Conservation (phyloP, 2,888 invertebrate genomes). For the Cremastobaeus sp. region DNA sequence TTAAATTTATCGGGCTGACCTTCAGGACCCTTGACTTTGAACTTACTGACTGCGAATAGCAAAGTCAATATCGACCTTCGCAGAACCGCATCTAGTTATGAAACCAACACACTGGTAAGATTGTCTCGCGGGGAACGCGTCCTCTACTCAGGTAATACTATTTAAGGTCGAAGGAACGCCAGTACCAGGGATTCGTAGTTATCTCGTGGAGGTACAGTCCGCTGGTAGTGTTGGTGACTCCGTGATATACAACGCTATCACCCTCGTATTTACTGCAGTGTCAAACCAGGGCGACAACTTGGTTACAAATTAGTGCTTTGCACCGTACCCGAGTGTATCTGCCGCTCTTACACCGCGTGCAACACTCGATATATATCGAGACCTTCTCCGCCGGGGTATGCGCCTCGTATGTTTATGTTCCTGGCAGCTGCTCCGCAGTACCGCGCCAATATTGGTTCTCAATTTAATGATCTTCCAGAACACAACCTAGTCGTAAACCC, state of each 20-base stretch:
- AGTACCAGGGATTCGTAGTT: constrained; percentile 46
- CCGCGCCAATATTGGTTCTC: constrained; percentile 77
- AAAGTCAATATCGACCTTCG: constrained; percentile 66
- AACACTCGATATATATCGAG: constrained; percentile 60
- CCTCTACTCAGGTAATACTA: constrained; percentile 49
- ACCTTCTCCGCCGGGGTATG: constrained; percentile 64
- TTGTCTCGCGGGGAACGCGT: constrained; percentile 56
- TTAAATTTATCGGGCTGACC: constrained; percentile 49
- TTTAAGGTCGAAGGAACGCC: constrained; percentile 61
- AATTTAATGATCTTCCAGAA: constrained; percentile 75
- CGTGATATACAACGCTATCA: constrained; percentile 77
- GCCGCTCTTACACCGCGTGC: constrained; percentile 63
- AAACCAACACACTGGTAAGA: constrained; percentile 53
- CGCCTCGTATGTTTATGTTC: constrained; percentile 74
- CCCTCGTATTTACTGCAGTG: constrained; percentile 77
- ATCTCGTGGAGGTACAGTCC: constrained; percentile 58
- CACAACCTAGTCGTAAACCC: constrained; percentile 63
- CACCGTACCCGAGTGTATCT: constrained; percentile 63
- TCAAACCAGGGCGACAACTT: constrained; percentile 78
- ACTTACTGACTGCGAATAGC: constrained; percentile 47
- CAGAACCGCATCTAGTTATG: constrained; percentile 65
- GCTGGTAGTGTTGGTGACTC: constrained; percentile 66
- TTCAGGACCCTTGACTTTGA: constrained; percentile 63
- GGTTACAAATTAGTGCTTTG: constrained; percentile 77
- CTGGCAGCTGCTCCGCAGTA: constrained; percentile 75